A percentile compares a stretch with the other conserved stretches of the same genome.
phyloP scores from a whole-genome alignment of 2,888 invertebrate species.

The Tolmerus cingulatus region DNA sequence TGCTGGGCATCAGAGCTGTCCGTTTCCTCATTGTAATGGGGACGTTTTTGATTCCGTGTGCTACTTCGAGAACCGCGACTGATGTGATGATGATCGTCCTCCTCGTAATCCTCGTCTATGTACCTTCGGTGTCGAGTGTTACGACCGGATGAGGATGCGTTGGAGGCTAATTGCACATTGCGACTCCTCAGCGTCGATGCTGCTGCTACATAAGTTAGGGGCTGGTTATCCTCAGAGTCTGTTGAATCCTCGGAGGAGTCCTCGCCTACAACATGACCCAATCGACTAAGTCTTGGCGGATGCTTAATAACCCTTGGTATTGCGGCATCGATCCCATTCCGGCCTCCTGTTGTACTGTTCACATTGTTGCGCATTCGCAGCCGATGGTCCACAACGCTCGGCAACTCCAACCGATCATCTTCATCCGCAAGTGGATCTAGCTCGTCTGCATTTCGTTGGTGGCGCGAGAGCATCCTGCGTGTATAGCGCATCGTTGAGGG shows the following conservation, averaged over 20 bases:
- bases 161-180: conserved; percentile 40
- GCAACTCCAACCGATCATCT: conserved; percentile 51
- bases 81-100: conserved; percentile 46
- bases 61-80: conserved; percentile 42
- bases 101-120: conserved; percentile 56
- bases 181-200: conserved; percentile 44
- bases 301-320: conserved; percentile 21
- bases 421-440: conserved; percentile 53
- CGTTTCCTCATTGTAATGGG: conserved; percentile 70
- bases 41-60: conserved; percentile 63
- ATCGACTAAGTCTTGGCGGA: background rate
- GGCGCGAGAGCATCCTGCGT: conserved; percentile 60
- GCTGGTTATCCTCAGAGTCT: conserved; percentile 63
- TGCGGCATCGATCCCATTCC: conserved; percentile 43
- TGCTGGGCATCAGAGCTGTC: conserved; percentile 58
- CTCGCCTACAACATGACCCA: background rate
- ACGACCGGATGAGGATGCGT: conserved; percentile 31
- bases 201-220: conserved; percentile 62
- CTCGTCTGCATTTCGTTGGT: conserved; percentile 62
- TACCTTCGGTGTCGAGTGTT: conserved; percentile 49
- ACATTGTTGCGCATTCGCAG: conserved; percentile 54
- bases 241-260: conserved; percentile 53
- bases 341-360: conserved; percentile 44
- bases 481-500: conserved; percentile 56
- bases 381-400: conserved; percentile 53